Conservation (phyloP, 2,797 vertebrate species). For the Cirrhinus mrigala region DNA sequence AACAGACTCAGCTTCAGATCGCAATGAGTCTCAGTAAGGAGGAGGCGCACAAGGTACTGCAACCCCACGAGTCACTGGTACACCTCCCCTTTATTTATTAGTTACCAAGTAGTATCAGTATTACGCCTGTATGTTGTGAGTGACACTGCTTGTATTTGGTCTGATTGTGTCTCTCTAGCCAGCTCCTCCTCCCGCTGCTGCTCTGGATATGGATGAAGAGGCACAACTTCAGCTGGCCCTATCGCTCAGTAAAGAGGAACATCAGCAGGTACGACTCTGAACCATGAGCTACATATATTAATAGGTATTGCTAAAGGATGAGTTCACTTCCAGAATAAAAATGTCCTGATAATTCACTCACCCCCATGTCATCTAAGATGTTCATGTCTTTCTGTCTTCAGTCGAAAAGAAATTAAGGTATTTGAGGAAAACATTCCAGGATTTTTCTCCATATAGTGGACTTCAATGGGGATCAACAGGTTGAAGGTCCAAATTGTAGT, state of each 20-base stretch:
- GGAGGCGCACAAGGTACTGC: conserved; percentile 78
- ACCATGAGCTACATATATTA: neutral
- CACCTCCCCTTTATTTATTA: neutral
- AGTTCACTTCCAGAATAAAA: too few species aligned
- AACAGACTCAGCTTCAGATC: conserved; percentile 94
- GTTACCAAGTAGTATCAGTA: neutral
- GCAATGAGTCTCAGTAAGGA: conserved; percentile 84
- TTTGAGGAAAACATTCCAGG: too few species aligned
- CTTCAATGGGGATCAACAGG: too few species aligned
- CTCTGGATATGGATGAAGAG: conserved; percentile 89
- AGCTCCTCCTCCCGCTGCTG: conserved; percentile 46
- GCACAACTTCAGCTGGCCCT: conserved; percentile 92
- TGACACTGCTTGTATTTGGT: neutral
- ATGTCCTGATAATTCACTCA: too few species aligned
- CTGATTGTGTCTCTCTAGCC: conserved; percentile 59
- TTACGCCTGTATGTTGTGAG: conserved; percentile 27
- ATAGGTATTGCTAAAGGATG: neutral
- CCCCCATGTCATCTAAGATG: too few species aligned
- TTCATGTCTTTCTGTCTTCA: too few species aligned
- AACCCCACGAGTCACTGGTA: conserved; percentile 45
- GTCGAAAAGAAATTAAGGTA: too few species aligned
- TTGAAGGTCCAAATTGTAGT: too few species aligned
- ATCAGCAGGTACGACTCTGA: conserved; percentile 89
- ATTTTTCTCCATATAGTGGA: too few species aligned
- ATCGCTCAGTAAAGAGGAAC: conserved; percentile 92